Evolutionary conservation across 2,888 invertebrate species (phyloP), one percentile per base, ranked within the genome.

Genomic region (Agrotis puta): DNA sequence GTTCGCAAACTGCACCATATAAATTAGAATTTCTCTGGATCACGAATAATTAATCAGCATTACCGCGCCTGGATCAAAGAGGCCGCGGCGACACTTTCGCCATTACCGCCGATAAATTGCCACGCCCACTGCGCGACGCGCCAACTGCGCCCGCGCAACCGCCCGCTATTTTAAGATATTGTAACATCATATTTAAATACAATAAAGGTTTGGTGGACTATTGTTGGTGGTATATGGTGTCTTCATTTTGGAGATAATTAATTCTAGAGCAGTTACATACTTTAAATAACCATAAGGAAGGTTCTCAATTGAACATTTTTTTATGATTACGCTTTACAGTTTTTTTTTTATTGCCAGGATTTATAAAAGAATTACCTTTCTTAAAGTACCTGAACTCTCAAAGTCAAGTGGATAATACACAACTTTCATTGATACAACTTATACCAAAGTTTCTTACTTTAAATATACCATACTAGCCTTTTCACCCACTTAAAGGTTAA

Each of bases 31-130:
- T 92, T 92, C 92, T 90, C 91, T 84, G 83, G 77, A 80, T 82
- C 80, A 77, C 78, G 74, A 66, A 83, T 88, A 89, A 92, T 93
- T 92, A 92, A 92, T 92, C 91, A 88, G 86, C 81, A 88, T 90
- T 89, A 88, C 83, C 80, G 83, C 74, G 66, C 71, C 82, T 81
- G 90, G 91, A 92, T 92, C 92, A 92, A 93, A 93, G 87, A 58
- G 72, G 85, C 89, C 90, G 92, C 86, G 82, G 85, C 86, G 90
- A 89, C 91, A 92, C 93, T 92, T 93, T 92, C 91, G 90, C 92
- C 85, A 86, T 86, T 88, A 87, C 85, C 83, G 79, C 64, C 86
- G 79, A 89, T 91, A 90, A 90, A 91, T 91, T 87, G 89, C 88
- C 87, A 90, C 91, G 90, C 92, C 91, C 89, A 90, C 91, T 71